Evolutionary conservation across 2,113 vertebrate species (phyloP).

Genomic region (Aythya baeri): DNA sequence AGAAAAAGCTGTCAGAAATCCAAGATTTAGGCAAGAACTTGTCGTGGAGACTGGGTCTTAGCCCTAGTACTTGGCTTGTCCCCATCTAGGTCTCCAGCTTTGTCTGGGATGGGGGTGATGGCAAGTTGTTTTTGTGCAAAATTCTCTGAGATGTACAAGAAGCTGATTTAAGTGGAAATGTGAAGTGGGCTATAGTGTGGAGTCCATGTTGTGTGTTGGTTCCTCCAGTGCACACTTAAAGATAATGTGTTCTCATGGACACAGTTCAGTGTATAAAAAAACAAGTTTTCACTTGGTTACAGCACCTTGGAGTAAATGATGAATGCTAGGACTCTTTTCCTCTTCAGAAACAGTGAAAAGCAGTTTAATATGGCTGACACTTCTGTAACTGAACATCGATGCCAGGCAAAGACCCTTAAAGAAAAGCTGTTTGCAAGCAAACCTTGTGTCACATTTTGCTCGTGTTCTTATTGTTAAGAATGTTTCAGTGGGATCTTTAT

Average conservation of each 20-base stretch:
- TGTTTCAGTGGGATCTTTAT: not conserved
- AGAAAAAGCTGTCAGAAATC: not conserved
- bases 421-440: not conserved
- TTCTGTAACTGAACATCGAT: not conserved
- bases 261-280: slow-evolving; percentile 45
- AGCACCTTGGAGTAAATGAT: slow-evolving; percentile 50
- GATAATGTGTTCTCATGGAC: slow-evolving; percentile 38
- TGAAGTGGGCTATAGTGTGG: not conserved
- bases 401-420: not conserved
- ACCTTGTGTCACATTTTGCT: not conserved
- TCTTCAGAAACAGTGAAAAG: not conserved
- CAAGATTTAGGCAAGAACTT: not conserved
- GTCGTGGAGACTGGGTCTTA: not conserved
- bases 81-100: not conserved
- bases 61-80: fast-evolving
- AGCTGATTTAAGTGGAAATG: not conserved
- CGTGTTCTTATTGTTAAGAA: not conserved
- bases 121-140: not conserved
- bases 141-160: not conserved
- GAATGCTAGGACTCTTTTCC: not conserved
- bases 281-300: slow-evolving; percentile 19
- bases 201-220: not conserved
- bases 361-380: not conserved
- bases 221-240: slow-evolving; percentile 50
- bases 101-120: not conserved